Percentiles rank a stretch among this genome's conserved stretches.
phyloP scores from a whole-genome alignment of 2,888 invertebrate species.

The Aleiodes alternator region DNA sequence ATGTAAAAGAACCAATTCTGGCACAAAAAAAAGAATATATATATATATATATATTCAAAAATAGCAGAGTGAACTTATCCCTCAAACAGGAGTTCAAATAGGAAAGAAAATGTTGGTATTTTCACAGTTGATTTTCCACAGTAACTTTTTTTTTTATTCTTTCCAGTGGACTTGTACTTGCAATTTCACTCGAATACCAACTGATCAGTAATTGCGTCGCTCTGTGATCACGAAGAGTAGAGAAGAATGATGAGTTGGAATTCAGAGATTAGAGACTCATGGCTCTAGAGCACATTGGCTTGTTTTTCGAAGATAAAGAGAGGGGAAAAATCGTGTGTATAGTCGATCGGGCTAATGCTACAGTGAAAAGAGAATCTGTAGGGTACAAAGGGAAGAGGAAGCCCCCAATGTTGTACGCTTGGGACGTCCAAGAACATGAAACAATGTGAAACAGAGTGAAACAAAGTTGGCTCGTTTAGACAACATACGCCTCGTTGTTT shows the following conservation, averaged over 20 bases:
- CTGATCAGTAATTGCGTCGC: slow-evolving; percentile 51
- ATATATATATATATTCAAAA: slow-evolving; percentile 17
- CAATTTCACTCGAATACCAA: background rate
- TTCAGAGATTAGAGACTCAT: slow-evolving; percentile 13
- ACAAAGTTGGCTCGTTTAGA: slow-evolving; percentile 38
- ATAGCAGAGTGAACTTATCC: background rate
- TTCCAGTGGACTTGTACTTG: slow-evolving; percentile 18
- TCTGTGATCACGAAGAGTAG: slow-evolving; percentile 48
- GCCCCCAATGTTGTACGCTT: background rate
- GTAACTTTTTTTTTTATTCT: slow-evolving; percentile 34
- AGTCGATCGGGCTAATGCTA: slow-evolving; percentile 35
- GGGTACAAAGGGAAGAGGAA: slow-evolving; percentile 16
- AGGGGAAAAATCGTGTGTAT: slow-evolving; percentile 25
- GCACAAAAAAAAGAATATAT: slow-evolving; percentile 18
- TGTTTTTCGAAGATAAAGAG: background rate
- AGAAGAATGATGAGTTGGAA: background rate
- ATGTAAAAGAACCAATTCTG: slow-evolving; percentile 21
- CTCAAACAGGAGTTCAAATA: slow-evolving; percentile 4
- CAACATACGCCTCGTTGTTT: slow-evolving; percentile 23
- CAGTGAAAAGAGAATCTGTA: slow-evolving; percentile 31
- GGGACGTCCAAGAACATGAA: slow-evolving; percentile 33
- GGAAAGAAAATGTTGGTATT: slow-evolving; percentile 19
- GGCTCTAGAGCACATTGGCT: background rate
- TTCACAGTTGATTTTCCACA: slow-evolving; percentile 16
- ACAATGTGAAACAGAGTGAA: slow-evolving; percentile 38